Percentiles rank a stretch among this genome's conserved stretches.
These are phyloP conservation scores for Hyposmocoma kahamanoa DNA, from an alignment of 1,140 invertebrate species.

Conservation along the genomic window DNA sequence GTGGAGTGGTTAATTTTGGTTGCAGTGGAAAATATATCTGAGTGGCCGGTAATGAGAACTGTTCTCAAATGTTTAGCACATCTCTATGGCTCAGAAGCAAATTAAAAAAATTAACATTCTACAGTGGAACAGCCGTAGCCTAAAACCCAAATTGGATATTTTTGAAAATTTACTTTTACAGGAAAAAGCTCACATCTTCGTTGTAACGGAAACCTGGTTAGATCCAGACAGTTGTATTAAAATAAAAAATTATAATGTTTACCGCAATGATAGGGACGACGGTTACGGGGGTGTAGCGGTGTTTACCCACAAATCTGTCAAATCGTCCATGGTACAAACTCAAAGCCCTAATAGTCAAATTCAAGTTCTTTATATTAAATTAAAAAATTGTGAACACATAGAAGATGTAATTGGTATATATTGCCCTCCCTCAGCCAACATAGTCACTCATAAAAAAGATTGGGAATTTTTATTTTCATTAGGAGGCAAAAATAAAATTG, in stretches of 20 bases:
- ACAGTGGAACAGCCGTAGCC: slow-evolving; percentile 22
- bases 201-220: slow-evolving; percentile 20
- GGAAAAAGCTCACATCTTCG: slow-evolving; percentile 19
- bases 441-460: slow-evolving; percentile 4
- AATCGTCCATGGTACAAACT: background rate
- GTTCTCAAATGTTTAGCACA: slow-evolving; percentile 9
- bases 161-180: slow-evolving; percentile 15
- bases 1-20: slow-evolving; percentile 16
- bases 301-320: slow-evolving; percentile 19
- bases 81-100: background rate
- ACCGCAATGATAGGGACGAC: slow-evolving; percentile 21
- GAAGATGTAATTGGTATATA: slow-evolving; percentile 9
- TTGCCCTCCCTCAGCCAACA: slow-evolving; percentile 13
- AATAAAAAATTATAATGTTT: slow-evolving; percentile 17
- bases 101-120: slow-evolving; percentile 16
- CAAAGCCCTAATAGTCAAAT: background rate
- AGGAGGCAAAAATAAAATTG: slow-evolving; percentile 12
- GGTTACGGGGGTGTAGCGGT: slow-evolving; percentile 26
- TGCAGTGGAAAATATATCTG: slow-evolving; percentile 13
- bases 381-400: background rate
- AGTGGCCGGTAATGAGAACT: slow-evolving; percentile 14
- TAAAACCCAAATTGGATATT: slow-evolving; percentile 14
- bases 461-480: slow-evolving; percentile 24
- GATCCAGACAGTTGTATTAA: slow-evolving; percentile 8
- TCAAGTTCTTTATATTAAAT: background rate